Evolutionary conservation across 2,113 vertebrate species (phyloP), one percentile per base, ranked within the genome.

Genomic region (Dendrocopos noguchii): DNA sequence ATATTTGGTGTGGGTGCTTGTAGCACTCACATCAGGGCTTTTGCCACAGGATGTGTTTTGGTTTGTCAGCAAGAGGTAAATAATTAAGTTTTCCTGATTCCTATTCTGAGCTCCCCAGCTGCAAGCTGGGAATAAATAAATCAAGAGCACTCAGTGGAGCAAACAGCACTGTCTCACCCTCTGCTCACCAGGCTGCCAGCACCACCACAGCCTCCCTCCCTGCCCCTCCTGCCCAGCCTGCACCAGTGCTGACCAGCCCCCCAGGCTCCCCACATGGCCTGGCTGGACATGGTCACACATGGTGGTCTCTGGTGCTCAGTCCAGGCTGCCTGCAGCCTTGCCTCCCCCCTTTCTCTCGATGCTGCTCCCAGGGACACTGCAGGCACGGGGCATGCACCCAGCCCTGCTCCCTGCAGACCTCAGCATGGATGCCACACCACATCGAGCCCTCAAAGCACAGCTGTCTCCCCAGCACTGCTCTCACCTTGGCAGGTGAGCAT

Each of bases 51-150:
- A 90, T 60, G 36, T 47, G 39, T 80, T 89, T 80, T 47, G 68
- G 68, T 84, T 89, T 93, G 75, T 68, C 94, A 91, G 87, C 5
- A 22, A 88, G 82, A 91, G 47, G 76, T 92, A 87, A 94, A 94
- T 91, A 82, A 93, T 91, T 87, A 75, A 93, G 60, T 50, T 67
- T 66, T 87, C 92, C 61, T 74, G 89, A 57, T 67, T 84, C 75
- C 60, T 84, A 28, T 59, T 86, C 84, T 72, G 61, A 80, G 66
- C 52, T 89, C 53, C 50, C 61, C 63, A 91, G 84, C 18, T 74
- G 75, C 75, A 93, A 80, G 60, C 90, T 44, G 83, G 82, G 89
- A 88, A 90, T 84, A 93, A 94, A 93, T 87, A 84, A 91, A 82
- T 46, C 36, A 87, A 83, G 72, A 85, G 56, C 36, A 56, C 65